Conservation (phyloP, 2,797 vertebrate genomes). For the Urosaurus nigricauda region DNA sequence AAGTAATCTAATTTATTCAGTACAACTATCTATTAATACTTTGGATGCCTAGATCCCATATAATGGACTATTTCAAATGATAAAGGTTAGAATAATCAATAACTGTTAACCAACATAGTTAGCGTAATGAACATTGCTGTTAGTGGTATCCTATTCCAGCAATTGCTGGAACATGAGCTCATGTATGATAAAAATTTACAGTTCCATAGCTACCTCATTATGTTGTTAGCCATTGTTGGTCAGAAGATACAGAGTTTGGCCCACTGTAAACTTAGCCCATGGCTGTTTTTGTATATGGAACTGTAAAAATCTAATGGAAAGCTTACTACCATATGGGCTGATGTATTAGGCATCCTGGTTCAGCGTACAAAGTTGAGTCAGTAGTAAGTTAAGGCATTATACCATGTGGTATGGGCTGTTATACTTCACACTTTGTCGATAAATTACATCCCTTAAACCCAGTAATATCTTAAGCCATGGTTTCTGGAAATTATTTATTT, state of each 20-base stretch:
- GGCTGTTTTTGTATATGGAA: not conserved
- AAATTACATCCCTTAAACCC: conserved; percentile 28
- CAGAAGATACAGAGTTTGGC: not conserved
- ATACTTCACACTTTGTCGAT: conserved; percentile 6
- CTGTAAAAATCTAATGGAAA: not conserved
- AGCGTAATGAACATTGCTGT: not conserved
- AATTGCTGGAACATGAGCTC: not conserved
- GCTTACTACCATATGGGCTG: not conserved
- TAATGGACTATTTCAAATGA: not conserved
- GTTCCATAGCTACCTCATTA: not conserved
- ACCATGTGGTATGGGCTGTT: not conserved
- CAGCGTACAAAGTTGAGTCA: not conserved
- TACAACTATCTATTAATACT: not conserved
- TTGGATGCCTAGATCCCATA: not conserved
- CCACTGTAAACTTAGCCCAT: not conserved
- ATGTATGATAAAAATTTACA: not conserved
- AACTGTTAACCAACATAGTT: not conserved
- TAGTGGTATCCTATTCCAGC: not conserved
- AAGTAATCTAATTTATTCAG: not conserved
- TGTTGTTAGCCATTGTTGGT: not conserved
- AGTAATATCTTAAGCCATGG: conserved; percentile 6
- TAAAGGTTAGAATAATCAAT: not conserved
- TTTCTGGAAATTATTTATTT: conserved; percentile 51
- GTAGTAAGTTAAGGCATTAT: not conserved
- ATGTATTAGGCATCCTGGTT: not conserved